A percentile compares a stretch with the other conserved stretches of the same genome.
Evolutionary conservation across 2,113 vertebrate species (phyloP).

Genomic region (Microtus ochrogaster): DNA sequence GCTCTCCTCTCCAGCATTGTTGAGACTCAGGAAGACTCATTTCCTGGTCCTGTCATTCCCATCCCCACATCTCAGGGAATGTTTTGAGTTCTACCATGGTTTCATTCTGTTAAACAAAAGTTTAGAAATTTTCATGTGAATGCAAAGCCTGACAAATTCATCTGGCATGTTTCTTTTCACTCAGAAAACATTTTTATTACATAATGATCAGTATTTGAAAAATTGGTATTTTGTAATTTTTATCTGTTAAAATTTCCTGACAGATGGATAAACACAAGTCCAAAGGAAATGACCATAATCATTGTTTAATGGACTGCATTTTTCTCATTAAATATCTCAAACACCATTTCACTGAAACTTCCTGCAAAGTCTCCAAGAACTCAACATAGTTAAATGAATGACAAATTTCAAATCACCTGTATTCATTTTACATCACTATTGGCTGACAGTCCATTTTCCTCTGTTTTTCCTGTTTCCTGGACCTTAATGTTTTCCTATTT

Average conservation of each 20-base stretch:
- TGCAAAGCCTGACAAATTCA: no score
- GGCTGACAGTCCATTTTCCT: not conserved
- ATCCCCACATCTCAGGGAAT: not conserved
- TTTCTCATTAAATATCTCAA: not conserved
- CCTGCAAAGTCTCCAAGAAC: not conserved
- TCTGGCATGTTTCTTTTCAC: not conserved
- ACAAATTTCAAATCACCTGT: no score
- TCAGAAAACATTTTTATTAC: not conserved
- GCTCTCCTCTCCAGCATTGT: not conserved
- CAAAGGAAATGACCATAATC: not conserved
- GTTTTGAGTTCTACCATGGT: not conserved
- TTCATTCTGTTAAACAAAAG: not conserved
- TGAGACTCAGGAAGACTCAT: not conserved
- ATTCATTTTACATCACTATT: not conserved
- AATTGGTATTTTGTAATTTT: not conserved
- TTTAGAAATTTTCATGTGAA: not conserved
- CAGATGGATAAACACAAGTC: not conserved
- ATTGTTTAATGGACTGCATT: not conserved
- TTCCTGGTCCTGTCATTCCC: not conserved
- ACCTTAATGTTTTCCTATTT: not conserved
- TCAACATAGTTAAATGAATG: not conserved
- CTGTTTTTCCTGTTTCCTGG: not conserved
- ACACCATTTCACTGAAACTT: not conserved
- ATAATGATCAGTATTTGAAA: not conserved
- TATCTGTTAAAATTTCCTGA: not conserved